A percentile compares a stretch with the other conserved stretches of the same genome.
These are phyloP conservation scores for Enteromius viviparus DNA, from an alignment of 2,797 vertebrate genomes.

Conservation along the genomic window DNA sequence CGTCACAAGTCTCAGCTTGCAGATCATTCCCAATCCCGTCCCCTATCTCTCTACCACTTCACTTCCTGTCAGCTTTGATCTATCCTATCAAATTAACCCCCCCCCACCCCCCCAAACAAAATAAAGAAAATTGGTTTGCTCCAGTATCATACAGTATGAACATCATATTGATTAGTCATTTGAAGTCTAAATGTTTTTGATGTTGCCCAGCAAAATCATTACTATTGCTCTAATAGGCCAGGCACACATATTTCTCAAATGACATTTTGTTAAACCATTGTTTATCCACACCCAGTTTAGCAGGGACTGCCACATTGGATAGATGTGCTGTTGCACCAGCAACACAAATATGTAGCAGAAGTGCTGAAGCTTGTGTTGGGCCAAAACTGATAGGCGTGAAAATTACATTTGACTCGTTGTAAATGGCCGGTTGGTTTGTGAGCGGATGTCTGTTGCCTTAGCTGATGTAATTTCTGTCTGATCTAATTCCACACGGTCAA, in stretches of 20 bases:
- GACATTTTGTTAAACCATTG: neutral
- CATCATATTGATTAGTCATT: neutral
- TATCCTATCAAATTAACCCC: too few species aligned
- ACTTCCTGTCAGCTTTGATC: too few species aligned
- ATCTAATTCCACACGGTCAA: conserved; percentile 36
- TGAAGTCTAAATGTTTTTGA: neutral
- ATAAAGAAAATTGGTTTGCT: neutral
- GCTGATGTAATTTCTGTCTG: conserved; percentile 46
- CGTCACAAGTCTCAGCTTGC: too few species aligned
- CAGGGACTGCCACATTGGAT: neutral
- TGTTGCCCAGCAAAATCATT: neutral
- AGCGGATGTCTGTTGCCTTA: conserved; percentile 27
- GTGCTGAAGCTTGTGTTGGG: conserved; percentile 4
- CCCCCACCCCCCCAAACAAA: too few species aligned
- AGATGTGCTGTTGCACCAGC: conserved; percentile 24
- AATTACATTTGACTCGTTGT: conserved; percentile 42
- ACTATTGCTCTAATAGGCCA: neutral
- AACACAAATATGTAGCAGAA: conserved; percentile 30
- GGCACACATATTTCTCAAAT: neutral
- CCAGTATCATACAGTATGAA: neutral
- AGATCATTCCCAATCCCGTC: too few species aligned
- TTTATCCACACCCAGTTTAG: conserved; percentile 13
- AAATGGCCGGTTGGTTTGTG: conserved; percentile 24
- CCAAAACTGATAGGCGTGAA: conserved; percentile 46
- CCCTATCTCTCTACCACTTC: too few species aligned